Base-by-base conservation (phyloP, 2,888 invertebrate genomes). In the Galeruca laticollis region DNA sequence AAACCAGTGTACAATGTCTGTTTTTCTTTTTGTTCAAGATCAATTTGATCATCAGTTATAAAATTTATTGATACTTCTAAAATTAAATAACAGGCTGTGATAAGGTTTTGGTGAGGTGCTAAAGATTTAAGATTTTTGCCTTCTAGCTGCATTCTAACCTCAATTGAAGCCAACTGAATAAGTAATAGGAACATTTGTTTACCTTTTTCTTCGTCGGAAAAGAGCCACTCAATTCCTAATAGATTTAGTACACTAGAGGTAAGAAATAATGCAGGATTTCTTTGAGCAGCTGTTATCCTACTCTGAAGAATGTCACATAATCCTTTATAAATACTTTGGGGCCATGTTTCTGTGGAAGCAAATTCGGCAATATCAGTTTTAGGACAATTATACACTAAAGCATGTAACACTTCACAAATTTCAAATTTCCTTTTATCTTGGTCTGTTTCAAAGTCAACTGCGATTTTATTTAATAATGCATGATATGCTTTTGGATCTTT, bases 61-160 rank as follows among this genome's bases (percentile, higher is more conserved):
- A 92, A 94, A 74, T 91, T 90, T 20, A 96, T 89, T 21, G 93
- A 93, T 37, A 92, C 85, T 82, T 96, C 96, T 71, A 96, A 86
- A 63, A 95, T 93, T 63, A 91, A 89, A 78, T 95, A 96, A 81
- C 95, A 96, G 60, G 94, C 89, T 9, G 93, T 92, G n/a, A 95
- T 88, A 56, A 96, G 86, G 73, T 94, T 93, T 59, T 91, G 91
- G 83, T 94, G 92, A 52, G 89, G 88, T 83, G 91, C 90, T 1
- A 94, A 92, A 80, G 94, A 90, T 83, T 94, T 93, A 76, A 96
- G 88, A 81, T 92, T 92, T 79, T 93, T 92, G 75, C 95, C 94
- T 81, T 97, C 97, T 73, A 97, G 87, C 77, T 95, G 94, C 96
- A 98, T 97, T 80, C 97, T 90, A 1, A 97, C 93, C 88, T 98